Conservation (phyloP, 2,113 vertebrate genomes). For the Tupaia tana region DNA sequence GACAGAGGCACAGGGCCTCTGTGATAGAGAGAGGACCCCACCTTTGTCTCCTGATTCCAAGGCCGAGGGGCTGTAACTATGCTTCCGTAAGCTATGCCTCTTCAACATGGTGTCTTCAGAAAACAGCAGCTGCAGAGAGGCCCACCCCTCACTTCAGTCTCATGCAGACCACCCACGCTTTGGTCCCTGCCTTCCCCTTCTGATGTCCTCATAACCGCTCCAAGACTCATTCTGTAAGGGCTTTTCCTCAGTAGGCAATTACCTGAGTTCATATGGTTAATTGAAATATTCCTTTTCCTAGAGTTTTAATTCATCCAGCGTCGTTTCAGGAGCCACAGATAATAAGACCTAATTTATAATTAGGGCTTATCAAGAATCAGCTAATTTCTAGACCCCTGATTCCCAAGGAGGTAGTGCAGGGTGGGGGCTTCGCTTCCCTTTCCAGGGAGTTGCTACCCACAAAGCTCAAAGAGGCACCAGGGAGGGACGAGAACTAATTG, state of each 20-base stretch:
- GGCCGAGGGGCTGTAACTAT: fast-evolving
- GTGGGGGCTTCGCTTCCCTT: constrained; percentile 80
- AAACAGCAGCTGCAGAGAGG: neutral
- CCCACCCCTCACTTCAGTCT: neutral
- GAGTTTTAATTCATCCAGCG: constrained; percentile 86
- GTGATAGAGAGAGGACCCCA: neutral
- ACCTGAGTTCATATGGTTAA: constrained; percentile 87
- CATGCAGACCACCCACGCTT: neutral
- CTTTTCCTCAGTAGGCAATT: constrained; percentile 71
- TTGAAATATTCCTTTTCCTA: constrained; percentile 85
- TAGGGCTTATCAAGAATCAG: constrained; percentile 89
- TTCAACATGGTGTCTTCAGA: neutral
- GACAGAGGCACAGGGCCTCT: neutral
- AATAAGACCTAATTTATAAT: constrained; percentile 90
- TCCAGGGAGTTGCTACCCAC: constrained; percentile 81
- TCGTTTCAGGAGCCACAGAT: constrained; percentile 86
- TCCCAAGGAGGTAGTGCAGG: constrained; percentile 80
- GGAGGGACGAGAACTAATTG: constrained; percentile 83
- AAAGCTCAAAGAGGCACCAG: constrained; percentile 77
- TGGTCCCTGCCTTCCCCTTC: constrained; percentile 48
- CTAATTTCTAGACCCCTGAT: constrained; percentile 88
- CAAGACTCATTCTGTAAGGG: constrained; percentile 37
- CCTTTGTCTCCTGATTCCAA: neutral
- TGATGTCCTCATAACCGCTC: neutral
- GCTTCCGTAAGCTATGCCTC: fast-evolving